These are phyloP conservation scores for Valencia hispanica DNA, from an alignment of 2,797 vertebrate genomes.

Conservation along the genomic window DNA sequence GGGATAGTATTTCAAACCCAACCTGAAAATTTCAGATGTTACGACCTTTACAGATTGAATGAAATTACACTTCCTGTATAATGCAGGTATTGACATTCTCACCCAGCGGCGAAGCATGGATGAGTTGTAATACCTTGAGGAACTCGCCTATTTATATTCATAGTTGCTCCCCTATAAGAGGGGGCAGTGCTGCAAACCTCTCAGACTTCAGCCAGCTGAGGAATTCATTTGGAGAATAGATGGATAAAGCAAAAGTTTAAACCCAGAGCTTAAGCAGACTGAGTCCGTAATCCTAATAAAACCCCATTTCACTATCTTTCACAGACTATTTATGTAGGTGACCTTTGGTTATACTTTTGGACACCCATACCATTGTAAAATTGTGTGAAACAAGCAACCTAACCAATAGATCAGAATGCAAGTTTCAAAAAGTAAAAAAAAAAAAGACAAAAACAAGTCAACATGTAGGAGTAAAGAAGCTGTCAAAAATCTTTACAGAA, in stretches of 20 bases:
- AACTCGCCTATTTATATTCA: constrained; percentile 76
- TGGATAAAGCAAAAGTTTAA: constrained; percentile 73
- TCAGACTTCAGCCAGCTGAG: constrained; percentile 55
- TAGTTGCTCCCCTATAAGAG: constrained; percentile 66
- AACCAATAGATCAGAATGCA: constrained; percentile 48
- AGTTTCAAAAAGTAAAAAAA: constrained; percentile 20
- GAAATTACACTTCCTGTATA: constrained; percentile 61
- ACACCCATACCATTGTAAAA: constrained; percentile 40
- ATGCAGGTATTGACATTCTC: constrained; percentile 73
- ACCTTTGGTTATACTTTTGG: constrained; percentile 53
- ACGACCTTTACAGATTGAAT: constrained; percentile 59
- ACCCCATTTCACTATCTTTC: constrained; percentile 57
- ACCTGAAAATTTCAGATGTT: constrained; percentile 38
- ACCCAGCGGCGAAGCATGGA: constrained; percentile 55
- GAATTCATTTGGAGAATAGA: constrained; percentile 60
- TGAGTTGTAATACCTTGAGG: constrained; percentile 70
- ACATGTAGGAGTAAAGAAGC: background rate
- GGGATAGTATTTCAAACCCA: constrained; percentile 34
- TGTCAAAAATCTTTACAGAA: background rate
- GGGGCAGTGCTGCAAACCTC: constrained; percentile 71
- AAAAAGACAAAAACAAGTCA: constrained; percentile 29
- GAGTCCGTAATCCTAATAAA: constrained; percentile 62
- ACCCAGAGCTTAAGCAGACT: constrained; percentile 57
- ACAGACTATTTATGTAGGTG: constrained; percentile 55
- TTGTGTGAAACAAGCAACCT: constrained; percentile 64